phyloP scores from a whole-genome alignment of 2,113 vertebrate genomes.

The Pomatostomus ruficeps region DNA sequence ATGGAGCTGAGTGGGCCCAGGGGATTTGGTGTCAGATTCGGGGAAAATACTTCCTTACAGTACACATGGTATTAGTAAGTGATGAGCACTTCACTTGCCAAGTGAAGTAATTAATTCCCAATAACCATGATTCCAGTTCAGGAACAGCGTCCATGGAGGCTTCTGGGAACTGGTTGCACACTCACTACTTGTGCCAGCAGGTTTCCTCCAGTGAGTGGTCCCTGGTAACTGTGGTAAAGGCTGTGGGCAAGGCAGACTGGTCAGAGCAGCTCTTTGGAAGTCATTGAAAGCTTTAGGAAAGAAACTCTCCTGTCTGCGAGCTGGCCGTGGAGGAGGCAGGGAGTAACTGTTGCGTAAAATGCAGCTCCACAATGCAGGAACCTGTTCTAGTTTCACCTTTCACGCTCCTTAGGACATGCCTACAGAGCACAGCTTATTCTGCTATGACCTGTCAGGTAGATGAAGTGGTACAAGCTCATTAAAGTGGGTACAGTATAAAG shows the following conservation, averaged over 20 bases:
- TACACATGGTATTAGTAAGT: accelerated
- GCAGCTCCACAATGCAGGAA: not conserved
- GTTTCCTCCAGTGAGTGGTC: not conserved
- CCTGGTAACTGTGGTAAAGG: not conserved
- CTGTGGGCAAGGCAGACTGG: not conserved
- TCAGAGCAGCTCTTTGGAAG: not conserved
- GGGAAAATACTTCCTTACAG: not conserved
- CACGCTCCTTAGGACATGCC: not conserved
- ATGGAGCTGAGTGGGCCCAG: not conserved
- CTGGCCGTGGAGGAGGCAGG: not conserved
- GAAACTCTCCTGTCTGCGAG: not conserved
- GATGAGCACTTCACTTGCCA: not conserved
- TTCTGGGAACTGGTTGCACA: not conserved
- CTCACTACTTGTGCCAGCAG: not conserved
- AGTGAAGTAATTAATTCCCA: not conserved
- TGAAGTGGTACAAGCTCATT: not conserved
- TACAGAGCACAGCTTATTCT: not conserved
- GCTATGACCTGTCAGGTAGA: not conserved
- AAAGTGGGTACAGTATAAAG: not conserved
- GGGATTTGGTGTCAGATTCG: accelerated
- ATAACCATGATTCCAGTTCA: not conserved
- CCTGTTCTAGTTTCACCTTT: not conserved
- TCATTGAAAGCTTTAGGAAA: not conserved
- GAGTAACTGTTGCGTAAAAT: not conserved
- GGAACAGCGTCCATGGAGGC: not conserved